Conservation (phyloP, 2,888 invertebrate species). For the Junonia oenone region DNA sequence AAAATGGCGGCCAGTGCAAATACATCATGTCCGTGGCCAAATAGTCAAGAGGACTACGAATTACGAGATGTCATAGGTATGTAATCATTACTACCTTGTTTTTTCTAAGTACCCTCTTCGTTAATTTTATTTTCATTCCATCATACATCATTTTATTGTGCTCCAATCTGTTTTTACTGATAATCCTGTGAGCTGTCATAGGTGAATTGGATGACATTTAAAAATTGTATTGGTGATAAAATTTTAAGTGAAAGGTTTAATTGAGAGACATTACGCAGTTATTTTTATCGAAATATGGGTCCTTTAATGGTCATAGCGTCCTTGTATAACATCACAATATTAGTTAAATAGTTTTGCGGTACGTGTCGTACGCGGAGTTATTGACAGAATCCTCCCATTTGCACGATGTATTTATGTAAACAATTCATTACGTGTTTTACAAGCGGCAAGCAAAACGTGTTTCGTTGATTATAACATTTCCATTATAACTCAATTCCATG, state of each 20-base stretch:
- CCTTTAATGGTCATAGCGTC: neutral
- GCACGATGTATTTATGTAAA: slow-evolving; percentile 26
- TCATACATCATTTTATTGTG: neutral
- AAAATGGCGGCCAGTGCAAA: slow-evolving; percentile 60
- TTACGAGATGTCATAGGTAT: slow-evolving; percentile 95
- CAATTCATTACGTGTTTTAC: slow-evolving; percentile 24
- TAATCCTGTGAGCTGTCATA: neutral
- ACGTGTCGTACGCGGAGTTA: slow-evolving; percentile 11
- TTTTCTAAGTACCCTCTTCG: slow-evolving; percentile 1
- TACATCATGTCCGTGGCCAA: slow-evolving; percentile 86
- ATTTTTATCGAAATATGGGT: neutral
- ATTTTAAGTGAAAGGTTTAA: neutral
- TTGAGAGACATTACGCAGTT: neutral
- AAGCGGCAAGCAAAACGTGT: slow-evolving; percentile 21
- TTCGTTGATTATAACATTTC: slow-evolving; percentile 23
- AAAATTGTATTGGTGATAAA: neutral
- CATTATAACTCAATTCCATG: slow-evolving; percentile 18
- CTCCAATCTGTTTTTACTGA: neutral
- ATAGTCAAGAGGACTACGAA: slow-evolving; percentile 94
- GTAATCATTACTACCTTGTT: slow-evolving; percentile 41
- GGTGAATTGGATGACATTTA: neutral
- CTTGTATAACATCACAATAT: neutral
- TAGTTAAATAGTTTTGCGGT: neutral
- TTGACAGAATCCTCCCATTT: slow-evolving; percentile 23
- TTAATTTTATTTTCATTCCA: neutral